Conservation (phyloP, 2,888 invertebrate species). For the Pachydiplax longipennis region DNA sequence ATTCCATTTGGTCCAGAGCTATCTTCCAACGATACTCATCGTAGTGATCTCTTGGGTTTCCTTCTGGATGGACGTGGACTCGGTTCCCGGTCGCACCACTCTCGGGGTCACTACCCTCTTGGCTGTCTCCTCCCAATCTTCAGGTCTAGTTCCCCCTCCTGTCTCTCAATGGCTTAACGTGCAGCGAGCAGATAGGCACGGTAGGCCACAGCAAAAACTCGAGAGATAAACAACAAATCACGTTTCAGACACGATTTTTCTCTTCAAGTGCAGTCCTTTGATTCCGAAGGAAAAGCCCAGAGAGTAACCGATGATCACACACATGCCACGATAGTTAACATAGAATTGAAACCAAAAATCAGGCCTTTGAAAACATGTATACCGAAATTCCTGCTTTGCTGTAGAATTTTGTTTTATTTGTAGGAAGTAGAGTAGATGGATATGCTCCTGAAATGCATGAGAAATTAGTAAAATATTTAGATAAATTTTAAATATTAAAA, state of each 20-base stretch:
- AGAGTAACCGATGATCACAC: too few relatives aligned
- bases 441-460: too few relatives aligned
- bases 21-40: slow-evolving; percentile 65
- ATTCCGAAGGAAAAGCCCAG: not conserved
- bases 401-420: too few relatives aligned
- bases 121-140: slow-evolving; percentile 61
- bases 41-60: slow-evolving; percentile 67
- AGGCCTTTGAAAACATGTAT: too few relatives aligned
- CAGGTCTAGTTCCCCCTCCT: slow-evolving; percentile 54
- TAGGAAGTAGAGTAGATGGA: too few relatives aligned
- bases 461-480: too few relatives aligned
- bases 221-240: not conserved
- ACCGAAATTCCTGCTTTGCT: too few relatives aligned
- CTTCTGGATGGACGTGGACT: slow-evolving; percentile 65
- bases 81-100: slow-evolving; percentile 63
- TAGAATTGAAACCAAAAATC: too few relatives aligned
- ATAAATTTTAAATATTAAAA: too few relatives aligned
- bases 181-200: slow-evolving; percentile 38
- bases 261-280: not conserved
- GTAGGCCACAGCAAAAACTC: slow-evolving; percentile 29
- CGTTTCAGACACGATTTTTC: not conserved
- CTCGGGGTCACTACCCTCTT: slow-evolving; percentile 62
- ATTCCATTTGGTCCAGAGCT: slow-evolving; percentile 66
- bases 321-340: too few relatives aligned
- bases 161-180: slow-evolving; percentile 39